Conservation (phyloP, 2,797 vertebrate species). For the Pangasius sanitwongsei region DNA sequence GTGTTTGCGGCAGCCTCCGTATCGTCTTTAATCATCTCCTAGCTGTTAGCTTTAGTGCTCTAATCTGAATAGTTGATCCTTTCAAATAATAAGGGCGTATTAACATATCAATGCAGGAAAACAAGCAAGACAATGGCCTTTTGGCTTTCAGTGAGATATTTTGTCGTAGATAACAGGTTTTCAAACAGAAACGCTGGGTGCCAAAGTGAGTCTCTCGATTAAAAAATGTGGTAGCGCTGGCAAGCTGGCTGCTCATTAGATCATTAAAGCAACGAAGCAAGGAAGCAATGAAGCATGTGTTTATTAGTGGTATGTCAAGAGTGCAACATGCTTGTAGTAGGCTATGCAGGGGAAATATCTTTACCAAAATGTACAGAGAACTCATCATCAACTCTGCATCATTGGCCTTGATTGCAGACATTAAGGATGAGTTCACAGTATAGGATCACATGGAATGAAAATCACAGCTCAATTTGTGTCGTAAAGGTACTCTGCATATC, state of each 20-base stretch:
- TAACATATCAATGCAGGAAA: slow-evolving; percentile 8
- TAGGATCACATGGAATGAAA: neutral
- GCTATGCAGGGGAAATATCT: neutral
- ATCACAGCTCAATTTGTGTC: neutral
- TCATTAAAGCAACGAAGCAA: too few species aligned
- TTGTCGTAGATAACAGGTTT: neutral
- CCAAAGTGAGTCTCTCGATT: neutral
- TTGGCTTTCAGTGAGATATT: neutral
- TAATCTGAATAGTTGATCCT: slow-evolving; percentile 4
- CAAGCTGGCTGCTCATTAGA: neutral
- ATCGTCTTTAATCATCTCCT: neutral
- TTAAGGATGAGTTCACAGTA: neutral
- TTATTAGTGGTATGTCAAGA: neutral
- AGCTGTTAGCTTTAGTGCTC: neutral
- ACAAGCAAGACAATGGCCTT: slow-evolving; percentile 3
- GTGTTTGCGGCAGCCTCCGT: neutral
- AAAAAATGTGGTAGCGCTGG: neutral
- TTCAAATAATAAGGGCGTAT: slow-evolving; percentile 1
- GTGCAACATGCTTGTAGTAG: neutral
- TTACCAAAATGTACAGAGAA: neutral
- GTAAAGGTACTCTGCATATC: too few species aligned
- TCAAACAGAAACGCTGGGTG: neutral
- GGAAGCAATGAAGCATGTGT: neutral
- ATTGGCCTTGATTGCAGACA: neutral
- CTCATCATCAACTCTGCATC: neutral